Percentiles rank a stretch among this genome's conserved stretches.
These are phyloP conservation scores for Cossypha caffra DNA, from an alignment of 2,797 vertebrate species.

Conservation along the genomic window DNA sequence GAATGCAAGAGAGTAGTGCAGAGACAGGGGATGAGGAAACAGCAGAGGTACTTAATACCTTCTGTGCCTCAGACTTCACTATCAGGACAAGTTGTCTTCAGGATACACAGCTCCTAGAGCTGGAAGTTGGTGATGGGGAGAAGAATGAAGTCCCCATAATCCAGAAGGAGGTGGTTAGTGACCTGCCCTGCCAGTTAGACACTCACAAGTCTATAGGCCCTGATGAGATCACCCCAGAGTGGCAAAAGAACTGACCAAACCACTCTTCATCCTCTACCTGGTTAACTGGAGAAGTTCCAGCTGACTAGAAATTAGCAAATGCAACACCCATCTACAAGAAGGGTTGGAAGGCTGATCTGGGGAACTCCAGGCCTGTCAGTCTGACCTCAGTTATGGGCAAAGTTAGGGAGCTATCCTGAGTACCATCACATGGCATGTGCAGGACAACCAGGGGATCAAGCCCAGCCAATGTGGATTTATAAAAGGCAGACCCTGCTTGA, in stretches of 20 bases:
- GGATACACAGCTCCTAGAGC: background rate
- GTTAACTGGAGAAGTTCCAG: background rate
- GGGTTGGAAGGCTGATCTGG: background rate
- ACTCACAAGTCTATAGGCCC: background rate
- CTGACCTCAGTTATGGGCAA: background rate
- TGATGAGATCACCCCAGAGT: background rate
- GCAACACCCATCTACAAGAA: background rate
- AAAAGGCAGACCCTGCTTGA: background rate
- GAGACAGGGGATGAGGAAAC: background rate
- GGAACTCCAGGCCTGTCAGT: background rate
- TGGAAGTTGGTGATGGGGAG: background rate
- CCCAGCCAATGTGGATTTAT: background rate
- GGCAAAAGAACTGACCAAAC: background rate
- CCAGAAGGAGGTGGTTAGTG: background rate
- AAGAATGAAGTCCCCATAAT: background rate
- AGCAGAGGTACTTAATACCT: background rate
- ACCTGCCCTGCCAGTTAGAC: background rate
- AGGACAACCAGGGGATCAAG: background rate
- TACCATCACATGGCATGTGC: background rate
- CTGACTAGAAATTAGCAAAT: background rate
- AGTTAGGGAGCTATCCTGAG: background rate
- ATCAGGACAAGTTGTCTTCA: background rate
- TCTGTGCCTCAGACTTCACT: background rate
- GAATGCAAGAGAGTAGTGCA: background rate
- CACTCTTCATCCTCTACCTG: background rate